Percentiles rank a stretch among this genome's conserved stretches.
These are phyloP conservation scores for Orchesella cincta DNA, from an alignment of 1,140 invertebrate genomes.

Conservation along the genomic window DNA sequence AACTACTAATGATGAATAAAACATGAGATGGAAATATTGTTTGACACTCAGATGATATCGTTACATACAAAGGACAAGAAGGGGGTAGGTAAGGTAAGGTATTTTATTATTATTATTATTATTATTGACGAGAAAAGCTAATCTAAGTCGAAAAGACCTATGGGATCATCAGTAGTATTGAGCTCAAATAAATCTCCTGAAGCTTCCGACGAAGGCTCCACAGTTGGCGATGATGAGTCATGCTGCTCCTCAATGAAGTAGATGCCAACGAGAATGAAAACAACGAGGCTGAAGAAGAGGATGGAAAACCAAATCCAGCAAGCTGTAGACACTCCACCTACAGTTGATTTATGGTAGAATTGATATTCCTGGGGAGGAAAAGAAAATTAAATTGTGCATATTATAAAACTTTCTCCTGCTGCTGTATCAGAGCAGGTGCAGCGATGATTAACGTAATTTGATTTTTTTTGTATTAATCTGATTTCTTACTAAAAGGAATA, in stretches of 20 bases:
- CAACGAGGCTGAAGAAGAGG: slow-evolving; percentile 37
- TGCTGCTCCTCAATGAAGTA: slow-evolving; percentile 37
- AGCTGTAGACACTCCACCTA: slow-evolving; percentile 32
- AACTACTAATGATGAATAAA: not conserved
- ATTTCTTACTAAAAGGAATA: slow-evolving; percentile 36
- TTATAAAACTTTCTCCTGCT: too few relatives aligned
- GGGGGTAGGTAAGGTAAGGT: too few relatives aligned
- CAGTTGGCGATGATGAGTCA: slow-evolving; percentile 9
- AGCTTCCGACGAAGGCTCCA: not conserved
- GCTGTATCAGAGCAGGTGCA: too few relatives aligned
- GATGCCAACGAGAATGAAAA: slow-evolving; percentile 38
- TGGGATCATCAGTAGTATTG: not conserved
- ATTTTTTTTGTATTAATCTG: not conserved
- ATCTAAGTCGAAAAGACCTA: slow-evolving; percentile 9
- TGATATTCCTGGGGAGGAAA: slow-evolving; percentile 34
- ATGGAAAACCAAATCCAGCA: slow-evolving; percentile 40
- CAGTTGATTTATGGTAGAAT: slow-evolving; percentile 41
- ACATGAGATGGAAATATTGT: slow-evolving; percentile 6
- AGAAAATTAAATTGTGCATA: not conserved
- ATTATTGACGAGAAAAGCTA: not conserved
- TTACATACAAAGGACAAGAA: not conserved
- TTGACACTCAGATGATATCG: not conserved
- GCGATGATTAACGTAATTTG: slow-evolving; percentile 9
- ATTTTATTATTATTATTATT: not conserved
- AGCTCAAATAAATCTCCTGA: slow-evolving; percentile 21